Evolutionary conservation across 2,797 vertebrate species (phyloP), one percentile per base, ranked within the genome.

Genomic region (Eospalax fontanierii): DNA sequence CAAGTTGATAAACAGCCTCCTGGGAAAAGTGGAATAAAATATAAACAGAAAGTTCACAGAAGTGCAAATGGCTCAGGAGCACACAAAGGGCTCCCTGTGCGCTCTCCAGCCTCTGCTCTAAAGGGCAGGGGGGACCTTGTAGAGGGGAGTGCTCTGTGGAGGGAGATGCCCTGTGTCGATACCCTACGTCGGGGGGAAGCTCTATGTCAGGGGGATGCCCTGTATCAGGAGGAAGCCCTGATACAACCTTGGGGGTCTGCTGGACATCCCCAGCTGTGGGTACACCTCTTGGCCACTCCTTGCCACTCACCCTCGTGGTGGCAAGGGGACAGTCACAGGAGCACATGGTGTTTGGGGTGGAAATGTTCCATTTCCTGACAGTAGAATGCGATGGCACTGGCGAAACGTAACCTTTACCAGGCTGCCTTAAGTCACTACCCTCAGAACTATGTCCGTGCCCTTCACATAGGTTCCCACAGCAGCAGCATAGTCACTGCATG

Each of bases 31-130:
- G 22, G 40, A 21, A 8, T 8, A 35, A 78, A 74, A 74, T 68
- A 84, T 38, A 86, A 74, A 90, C 28, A 79, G 70, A 68, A 46
- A 65, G 65, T 84, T 80, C 73, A 63, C 66, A 54, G 87, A 71
- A 59, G 66, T 59, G 63, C 66, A 68, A 9, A 40, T 2, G 46
- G 57, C 71, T 93, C 38, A 1, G 28, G 33, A 14, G 28, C 59
- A 43, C 26, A 74, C 78, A 80, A 30, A 90, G 65, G 84, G 68
- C 24, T 1, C 24, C 26, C 40, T 66, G 21, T 71, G 28, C 12
- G 28, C 12, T 66, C 16, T 22, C 43, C 0, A 46, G 74, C 12
- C 40, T 28, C 28, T 54, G 50, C 50, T 54, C 50, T 54, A 54
- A 9, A 10, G 50, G 8, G 12, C 5, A 11, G 46, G 46, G 46